phyloP scores from a whole-genome alignment of 2,797 vertebrate species.

The Lemur catta region DNA sequence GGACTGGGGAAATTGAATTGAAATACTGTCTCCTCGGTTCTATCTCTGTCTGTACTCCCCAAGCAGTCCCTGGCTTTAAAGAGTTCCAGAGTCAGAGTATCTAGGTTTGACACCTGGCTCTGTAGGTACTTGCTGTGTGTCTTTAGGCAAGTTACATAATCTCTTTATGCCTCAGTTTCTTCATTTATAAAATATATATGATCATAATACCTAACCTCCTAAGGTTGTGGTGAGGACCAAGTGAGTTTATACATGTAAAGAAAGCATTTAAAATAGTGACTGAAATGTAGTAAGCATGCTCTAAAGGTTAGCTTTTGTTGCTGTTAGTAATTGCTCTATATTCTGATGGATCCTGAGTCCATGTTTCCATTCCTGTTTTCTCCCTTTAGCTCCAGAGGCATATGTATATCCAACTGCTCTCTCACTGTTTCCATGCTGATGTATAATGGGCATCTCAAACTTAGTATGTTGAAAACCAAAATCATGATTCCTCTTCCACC shows the following conservation, averaged over 20 bases:
- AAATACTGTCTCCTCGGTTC: neutral
- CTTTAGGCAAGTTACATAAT: conserved; percentile 29
- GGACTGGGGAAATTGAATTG: conserved; percentile 5
- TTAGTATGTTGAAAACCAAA: conserved; percentile 5
- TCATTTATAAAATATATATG: conserved; percentile 5
- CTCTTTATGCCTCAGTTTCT: conserved; percentile 26
- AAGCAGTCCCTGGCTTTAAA: neutral
- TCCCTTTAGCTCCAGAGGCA: neutral
- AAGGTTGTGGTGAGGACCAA: neutral
- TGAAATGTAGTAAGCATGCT: neutral
- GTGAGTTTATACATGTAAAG: neutral
- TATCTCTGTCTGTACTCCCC: neutral
- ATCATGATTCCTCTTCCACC: conserved; percentile 17
- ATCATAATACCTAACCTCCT: neutral
- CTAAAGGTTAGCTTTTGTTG: neutral
- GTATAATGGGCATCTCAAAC: neutral
- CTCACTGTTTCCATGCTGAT: neutral
- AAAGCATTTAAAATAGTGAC: conserved; percentile 18
- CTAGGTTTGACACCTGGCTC: neutral
- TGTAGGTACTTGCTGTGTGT: conserved; percentile 9
- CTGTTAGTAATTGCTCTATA: neutral
- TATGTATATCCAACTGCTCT: neutral
- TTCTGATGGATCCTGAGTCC: neutral
- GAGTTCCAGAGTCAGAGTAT: neutral
- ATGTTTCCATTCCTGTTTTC: neutral